Percentiles rank a stretch among this genome's conserved stretches.
Conservation (phyloP, 2,888 invertebrate species). For the Drosophila glabriapex region DNA sequence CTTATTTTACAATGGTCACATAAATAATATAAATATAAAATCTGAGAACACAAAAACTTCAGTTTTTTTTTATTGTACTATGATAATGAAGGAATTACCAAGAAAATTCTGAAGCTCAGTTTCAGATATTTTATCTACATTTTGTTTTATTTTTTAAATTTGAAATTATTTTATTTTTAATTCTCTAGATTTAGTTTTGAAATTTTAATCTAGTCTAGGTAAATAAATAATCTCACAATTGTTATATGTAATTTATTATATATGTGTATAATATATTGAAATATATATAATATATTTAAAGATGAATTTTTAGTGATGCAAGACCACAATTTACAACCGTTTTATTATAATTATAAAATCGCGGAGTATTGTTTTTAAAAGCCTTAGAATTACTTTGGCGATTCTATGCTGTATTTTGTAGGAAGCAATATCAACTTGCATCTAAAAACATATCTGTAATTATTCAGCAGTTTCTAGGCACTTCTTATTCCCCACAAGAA, state of each 20-base stretch:
- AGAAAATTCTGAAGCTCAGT: background rate
- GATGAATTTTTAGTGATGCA: too few species aligned
- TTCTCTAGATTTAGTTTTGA: background rate
- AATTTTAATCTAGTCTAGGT: background rate
- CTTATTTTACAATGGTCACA: too few species aligned
- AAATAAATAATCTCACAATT: background rate
- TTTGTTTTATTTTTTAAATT: fast-evolving
- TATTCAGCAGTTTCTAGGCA: conserved; percentile 1
- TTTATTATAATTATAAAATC: background rate
- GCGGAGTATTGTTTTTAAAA: fast-evolving
- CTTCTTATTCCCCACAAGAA: background rate
- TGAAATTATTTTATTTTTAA: background rate
- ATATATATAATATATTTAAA: too few species aligned
- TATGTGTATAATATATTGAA: background rate
- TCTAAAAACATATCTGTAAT: background rate
- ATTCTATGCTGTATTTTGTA: background rate
- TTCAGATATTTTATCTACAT: background rate
- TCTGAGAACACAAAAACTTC: background rate
- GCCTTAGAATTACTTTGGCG: background rate
- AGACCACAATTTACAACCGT: fast-evolving
- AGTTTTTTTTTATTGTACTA: background rate
- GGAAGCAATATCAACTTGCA: background rate
- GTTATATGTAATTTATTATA: background rate
- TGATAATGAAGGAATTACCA: background rate
- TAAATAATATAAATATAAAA: too few species aligned